phyloP scores from a whole-genome alignment of 2,113 vertebrate species.

The Chloropsis hardwickii region DNA sequence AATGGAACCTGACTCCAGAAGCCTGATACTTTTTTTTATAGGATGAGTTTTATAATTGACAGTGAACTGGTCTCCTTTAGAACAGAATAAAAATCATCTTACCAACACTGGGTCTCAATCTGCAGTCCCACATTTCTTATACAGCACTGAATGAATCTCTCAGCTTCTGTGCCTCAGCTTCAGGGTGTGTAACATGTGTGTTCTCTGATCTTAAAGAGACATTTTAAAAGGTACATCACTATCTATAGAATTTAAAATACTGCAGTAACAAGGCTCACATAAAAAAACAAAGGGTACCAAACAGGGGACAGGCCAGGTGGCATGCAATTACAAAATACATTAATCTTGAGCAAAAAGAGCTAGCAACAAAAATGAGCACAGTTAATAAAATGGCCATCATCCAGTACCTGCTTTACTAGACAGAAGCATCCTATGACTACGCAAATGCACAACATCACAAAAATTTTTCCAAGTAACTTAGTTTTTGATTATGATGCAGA shows the following conservation, averaged over 20 bases:
- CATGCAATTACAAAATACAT: not conserved
- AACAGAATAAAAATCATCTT: not conserved
- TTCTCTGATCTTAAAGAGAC: not conserved
- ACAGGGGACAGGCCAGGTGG: not conserved
- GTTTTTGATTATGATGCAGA: not conserved
- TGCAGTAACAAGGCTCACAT: not conserved
- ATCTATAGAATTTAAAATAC: not conserved
- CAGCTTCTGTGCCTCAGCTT: not conserved
- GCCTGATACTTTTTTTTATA: not conserved
- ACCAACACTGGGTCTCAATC: not conserved
- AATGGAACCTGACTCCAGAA: not conserved
- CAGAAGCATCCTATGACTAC: not conserved
- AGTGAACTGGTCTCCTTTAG: not conserved
- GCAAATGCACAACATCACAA: not conserved
- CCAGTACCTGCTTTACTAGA: not conserved
- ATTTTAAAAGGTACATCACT: not conserved
- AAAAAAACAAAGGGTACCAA: not conserved
- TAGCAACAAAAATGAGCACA: not conserved
- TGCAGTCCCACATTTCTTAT: not conserved
- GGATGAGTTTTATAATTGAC: not conserved
- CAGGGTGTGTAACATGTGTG: fast-evolving
- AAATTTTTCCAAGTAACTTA: not conserved
- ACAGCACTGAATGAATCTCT: not conserved
- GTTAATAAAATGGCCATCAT: not conserved
- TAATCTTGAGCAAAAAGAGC: not conserved